A percentile compares a stretch with the other conserved stretches of the same genome.
These are phyloP conservation scores for Embidobia sp. DNA, from an alignment of 2,888 invertebrate genomes.

Conservation along the genomic window DNA sequence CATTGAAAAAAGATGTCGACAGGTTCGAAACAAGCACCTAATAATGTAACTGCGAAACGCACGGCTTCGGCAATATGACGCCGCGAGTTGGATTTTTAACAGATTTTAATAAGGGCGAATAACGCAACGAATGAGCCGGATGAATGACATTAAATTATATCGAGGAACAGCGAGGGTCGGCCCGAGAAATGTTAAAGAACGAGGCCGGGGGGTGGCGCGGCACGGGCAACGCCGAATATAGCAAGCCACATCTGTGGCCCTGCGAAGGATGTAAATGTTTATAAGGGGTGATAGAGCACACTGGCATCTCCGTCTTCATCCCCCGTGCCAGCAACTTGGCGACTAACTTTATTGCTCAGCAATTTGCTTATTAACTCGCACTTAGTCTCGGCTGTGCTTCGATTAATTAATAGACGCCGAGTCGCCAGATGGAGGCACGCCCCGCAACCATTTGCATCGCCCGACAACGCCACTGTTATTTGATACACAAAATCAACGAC, in stretches of 20 bases:
- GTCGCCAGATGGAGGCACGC: conserved; percentile 79
- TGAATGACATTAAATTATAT: conserved; percentile 79
- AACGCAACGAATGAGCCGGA: conserved; percentile 72
- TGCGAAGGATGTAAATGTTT: conserved; percentile 79
- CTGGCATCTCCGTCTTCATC: conserved; percentile 66
- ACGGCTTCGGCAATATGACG: conserved; percentile 66
- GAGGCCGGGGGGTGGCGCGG: conserved; percentile 54
- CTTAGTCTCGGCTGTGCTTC: conserved; percentile 80
- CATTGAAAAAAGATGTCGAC: conserved; percentile 52
- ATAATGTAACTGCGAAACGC: conserved; percentile 56
- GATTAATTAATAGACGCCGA: conserved; percentile 80
- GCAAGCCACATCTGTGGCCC: conserved; percentile 81
- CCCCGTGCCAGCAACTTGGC: conserved; percentile 66
- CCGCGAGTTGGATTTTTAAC: conserved; percentile 72
- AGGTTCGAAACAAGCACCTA: conserved; percentile 51
- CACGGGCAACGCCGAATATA: conserved; percentile 70
- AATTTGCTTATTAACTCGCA: conserved; percentile 82
- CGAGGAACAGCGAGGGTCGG: conserved; percentile 65
- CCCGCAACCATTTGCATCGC: conserved; percentile 64
- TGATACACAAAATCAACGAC: conserved; percentile 38
- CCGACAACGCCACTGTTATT: conserved; percentile 47
- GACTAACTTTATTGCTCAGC: conserved; percentile 80
- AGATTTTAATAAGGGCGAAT: conserved; percentile 76
- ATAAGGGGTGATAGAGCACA: conserved; percentile 74
- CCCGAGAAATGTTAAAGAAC: conserved; percentile 58